phyloP scores from a whole-genome alignment of 1,140 invertebrate species.

The Vollenhovia emeryi region DNA sequence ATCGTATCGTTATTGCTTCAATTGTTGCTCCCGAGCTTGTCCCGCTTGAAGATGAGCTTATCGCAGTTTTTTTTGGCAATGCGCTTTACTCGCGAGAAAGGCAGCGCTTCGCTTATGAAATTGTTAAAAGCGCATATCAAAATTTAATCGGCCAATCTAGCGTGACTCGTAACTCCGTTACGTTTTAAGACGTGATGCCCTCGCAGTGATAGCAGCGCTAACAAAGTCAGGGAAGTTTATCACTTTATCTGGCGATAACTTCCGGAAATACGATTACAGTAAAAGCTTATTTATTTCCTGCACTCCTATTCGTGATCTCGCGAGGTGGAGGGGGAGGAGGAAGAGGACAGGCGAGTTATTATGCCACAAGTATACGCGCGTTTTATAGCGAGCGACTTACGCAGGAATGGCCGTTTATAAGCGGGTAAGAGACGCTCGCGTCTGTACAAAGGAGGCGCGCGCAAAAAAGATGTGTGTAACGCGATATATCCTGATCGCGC shows the following conservation, averaged over 20 bases:
- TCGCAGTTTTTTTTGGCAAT: neutral
- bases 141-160: neutral
- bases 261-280: slow-evolving; percentile 9
- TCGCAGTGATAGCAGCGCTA: neutral
- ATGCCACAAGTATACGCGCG: neutral
- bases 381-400: neutral
- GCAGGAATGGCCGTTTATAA: neutral
- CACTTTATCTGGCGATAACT: neutral
- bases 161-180: neutral
- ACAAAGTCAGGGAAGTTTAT: neutral
- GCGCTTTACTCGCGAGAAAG: neutral
- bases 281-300: slow-evolving; percentile 1
- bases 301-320: neutral
- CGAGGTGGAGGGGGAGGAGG: neutral
- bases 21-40: neutral
- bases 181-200: neutral
- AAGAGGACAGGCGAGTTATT: neutral
- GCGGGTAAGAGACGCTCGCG: neutral
- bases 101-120: neutral
- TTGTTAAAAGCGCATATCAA: neutral
- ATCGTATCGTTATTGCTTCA: neutral
- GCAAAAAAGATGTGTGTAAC: slow-evolving; percentile 37
- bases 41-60: neutral
- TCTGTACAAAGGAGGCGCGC: slow-evolving; percentile 4
- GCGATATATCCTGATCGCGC: slow-evolving; percentile 31